Evolutionary conservation across 2,113 vertebrate species (phyloP).

Genomic region (Anguilla rostrata): DNA sequence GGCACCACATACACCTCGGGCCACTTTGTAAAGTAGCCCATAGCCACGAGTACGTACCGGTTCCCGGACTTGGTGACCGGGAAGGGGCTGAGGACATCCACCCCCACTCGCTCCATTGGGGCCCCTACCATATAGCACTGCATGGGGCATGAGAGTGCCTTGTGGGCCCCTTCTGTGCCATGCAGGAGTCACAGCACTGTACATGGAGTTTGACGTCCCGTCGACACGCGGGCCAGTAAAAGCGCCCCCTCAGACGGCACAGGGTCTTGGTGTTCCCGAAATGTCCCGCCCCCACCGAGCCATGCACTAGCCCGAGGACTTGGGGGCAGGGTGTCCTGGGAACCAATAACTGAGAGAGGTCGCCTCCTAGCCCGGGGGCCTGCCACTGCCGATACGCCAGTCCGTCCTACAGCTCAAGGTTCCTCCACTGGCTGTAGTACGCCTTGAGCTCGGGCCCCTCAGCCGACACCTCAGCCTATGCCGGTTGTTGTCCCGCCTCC

Average conservation of each 20-base stretch:
- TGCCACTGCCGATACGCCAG: conserved; percentile 3
- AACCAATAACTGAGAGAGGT: conserved; percentile 19
- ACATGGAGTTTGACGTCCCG: not conserved
- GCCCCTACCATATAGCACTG: conserved; percentile 11
- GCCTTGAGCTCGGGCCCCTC: too few relatives aligned
- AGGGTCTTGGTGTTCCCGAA: conserved; percentile 12
- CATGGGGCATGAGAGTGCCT: conserved; percentile 8
- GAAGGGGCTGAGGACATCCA: not conserved
- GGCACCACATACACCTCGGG: not conserved
- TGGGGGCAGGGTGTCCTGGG: not conserved
- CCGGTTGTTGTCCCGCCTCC: not conserved
- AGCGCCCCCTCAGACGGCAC: not conserved
- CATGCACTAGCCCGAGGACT: not conserved
- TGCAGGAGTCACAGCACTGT: conserved; percentile 31
- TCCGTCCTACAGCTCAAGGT: not conserved
- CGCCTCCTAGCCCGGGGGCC: not conserved
- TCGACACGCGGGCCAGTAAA: conserved; percentile 23
- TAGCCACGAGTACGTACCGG: not conserved
- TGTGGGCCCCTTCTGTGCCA: conserved; percentile 19
- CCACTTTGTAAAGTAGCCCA: conserved; percentile 5
- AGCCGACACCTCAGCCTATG: not conserved
- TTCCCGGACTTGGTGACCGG: not conserved
- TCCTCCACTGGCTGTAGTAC: not conserved
- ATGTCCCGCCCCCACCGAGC: not conserved
- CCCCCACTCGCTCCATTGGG: too few relatives aligned